Evolutionary conservation across 2,888 invertebrate genomes (phyloP), one percentile per base, ranked within the genome.

Genomic region (Taenaris catops): DNA sequence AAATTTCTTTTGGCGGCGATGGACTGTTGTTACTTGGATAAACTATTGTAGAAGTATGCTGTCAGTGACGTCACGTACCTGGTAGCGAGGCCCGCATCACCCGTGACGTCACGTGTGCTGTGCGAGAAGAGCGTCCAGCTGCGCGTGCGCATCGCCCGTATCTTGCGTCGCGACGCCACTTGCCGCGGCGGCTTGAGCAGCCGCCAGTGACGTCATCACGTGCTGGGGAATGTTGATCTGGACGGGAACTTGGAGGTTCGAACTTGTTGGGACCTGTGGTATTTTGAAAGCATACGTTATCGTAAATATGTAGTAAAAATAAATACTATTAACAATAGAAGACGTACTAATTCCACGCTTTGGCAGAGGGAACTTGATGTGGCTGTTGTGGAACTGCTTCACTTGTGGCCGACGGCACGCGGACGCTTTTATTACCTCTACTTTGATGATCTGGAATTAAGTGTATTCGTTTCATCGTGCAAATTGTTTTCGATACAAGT

Each of bases 301-400:
- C 3, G 14, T 14, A 14, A 14, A 2, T 14, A 14, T 4, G 4
- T 3, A 14, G 14, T 14, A 4, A 2, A 4, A 4, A 4, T 14
- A 14, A 14, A 14, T 4, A 5, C 16, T 16, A 1, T 3, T 16
- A 16, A 16, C 5, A 16, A 1, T 1, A 17, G 1, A 17, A n/a
- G n/a, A n/a, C n/a, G n/a, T n/a, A n/a, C n/a, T n/a, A n/a, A n/a
- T n/a, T n/a, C n/a, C 95, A 57, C 96, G 91, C 80, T 95, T 95
- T 39, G 98, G 96, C 87, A 99, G 90, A 51, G 99, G 99, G 94
- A 99, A 99, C 75, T 92, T 91, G 83, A 99, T 98, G 73, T 92
- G 94, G 45, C 96, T 94, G 88, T 99, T 96, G 86, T 99, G 99
- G 93, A 99, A 99, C 87, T 99, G 98, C 87, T 98, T 98, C 44